Evolutionary conservation across 2,113 vertebrate genomes (phyloP).

Genomic region (Chloebia gouldiae): DNA sequence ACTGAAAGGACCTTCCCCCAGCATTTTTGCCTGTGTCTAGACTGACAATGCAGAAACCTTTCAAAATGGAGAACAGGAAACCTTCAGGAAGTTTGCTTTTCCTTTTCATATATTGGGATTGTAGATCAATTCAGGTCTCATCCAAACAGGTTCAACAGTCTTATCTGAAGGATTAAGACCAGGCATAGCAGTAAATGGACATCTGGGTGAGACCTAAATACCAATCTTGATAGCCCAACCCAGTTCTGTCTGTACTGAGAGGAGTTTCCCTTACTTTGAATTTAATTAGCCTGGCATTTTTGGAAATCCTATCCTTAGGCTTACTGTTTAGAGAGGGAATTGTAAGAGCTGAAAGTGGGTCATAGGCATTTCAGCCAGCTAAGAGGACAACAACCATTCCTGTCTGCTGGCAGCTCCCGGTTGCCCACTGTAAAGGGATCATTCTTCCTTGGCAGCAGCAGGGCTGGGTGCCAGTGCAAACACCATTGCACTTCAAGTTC

Average conservation of each 20-base stretch:
- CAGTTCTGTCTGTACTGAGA: neutral
- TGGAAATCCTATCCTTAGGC: neutral
- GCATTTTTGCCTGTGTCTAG: neutral
- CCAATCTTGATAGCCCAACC: neutral
- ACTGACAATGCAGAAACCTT: neutral
- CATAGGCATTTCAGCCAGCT: neutral
- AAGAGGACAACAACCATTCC: neutral
- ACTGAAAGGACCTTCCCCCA: neutral
- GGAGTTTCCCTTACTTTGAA: neutral
- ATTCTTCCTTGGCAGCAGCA: neutral
- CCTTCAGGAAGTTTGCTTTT: neutral
- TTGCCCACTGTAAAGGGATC: neutral
- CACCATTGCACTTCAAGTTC: neutral
- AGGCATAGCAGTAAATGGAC: neutral
- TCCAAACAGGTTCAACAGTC: neutral
- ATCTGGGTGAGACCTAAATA: neutral
- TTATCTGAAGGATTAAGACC: neutral
- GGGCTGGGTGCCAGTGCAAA: neutral
- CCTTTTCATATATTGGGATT: neutral
- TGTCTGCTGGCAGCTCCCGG: neutral
- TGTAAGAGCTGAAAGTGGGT: neutral
- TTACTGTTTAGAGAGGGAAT: neutral
- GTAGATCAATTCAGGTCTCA: neutral
- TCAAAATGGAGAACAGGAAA: slow-evolving; percentile 16
- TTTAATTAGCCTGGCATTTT: neutral